Conservation (phyloP, 2,888 invertebrate genomes). For the Eupithecia centaureata region DNA sequence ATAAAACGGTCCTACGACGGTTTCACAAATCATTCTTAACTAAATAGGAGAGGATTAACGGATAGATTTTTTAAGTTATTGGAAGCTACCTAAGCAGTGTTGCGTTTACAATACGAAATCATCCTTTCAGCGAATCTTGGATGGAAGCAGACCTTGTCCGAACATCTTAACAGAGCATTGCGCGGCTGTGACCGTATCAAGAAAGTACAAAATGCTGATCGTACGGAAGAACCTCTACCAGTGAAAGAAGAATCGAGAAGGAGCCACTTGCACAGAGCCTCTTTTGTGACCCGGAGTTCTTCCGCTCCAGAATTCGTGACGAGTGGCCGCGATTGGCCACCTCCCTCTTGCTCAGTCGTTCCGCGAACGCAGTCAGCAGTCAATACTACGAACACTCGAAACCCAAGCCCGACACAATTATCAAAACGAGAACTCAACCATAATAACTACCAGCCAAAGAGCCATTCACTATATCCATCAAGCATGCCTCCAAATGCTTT, state of each 20-base stretch:
- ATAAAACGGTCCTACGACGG: background rate
- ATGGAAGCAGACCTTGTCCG: slow-evolving; percentile 56
- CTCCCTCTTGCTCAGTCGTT: background rate
- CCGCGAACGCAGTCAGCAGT: background rate
- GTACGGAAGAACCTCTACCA: background rate
- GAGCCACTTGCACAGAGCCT: slow-evolving; percentile 1
- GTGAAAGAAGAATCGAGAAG: background rate
- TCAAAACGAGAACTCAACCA: background rate
- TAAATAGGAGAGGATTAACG: slow-evolving; percentile 4
- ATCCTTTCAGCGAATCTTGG: slow-evolving; percentile 68
- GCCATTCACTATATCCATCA: slow-evolving; percentile 28
- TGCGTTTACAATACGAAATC: slow-evolving; percentile 57
- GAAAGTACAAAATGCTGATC: slow-evolving; percentile 37
- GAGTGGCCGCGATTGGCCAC: slow-evolving; percentile 20
- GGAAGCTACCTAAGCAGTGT: slow-evolving; percentile 42
- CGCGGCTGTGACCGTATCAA: slow-evolving; percentile 45
- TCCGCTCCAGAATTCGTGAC: slow-evolving; percentile 8
- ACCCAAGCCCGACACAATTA: background rate
- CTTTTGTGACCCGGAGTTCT: background rate
- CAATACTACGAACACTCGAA: background rate
- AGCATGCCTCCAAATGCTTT: slow-evolving; percentile 20
- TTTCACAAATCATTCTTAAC: background rate
- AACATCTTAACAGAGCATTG: slow-evolving; percentile 47
- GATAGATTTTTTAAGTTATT: slow-evolving; percentile 20
- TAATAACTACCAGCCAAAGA: slow-evolving; percentile 2